Conservation (phyloP, 2,113 vertebrate genomes). For the Leucoraja erinaceus region DNA sequence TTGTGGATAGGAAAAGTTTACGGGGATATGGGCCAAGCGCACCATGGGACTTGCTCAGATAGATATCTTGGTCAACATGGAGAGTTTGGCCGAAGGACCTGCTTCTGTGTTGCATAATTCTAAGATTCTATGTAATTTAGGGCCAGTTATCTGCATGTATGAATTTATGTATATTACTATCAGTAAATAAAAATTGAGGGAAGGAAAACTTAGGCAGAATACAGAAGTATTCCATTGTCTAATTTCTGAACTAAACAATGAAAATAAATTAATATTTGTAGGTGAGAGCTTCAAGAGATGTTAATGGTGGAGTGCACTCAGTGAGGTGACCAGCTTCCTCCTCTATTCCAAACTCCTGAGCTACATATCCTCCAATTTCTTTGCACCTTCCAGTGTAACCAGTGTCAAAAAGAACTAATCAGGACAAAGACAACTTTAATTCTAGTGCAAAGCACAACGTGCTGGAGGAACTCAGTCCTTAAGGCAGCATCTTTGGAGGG, state of each 20-base stretch:
- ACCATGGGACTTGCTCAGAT: too few species aligned
- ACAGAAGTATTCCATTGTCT: not conserved
- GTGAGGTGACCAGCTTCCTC: not conserved
- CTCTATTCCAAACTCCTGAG: not conserved
- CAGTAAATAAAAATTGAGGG: not conserved
- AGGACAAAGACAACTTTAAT: not conserved
- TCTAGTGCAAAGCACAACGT: not conserved
- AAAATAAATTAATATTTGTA: not conserved
- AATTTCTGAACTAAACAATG: not conserved
- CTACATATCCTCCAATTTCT: not conserved
- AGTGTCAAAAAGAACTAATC: not conserved
- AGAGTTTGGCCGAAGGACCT: too few species aligned
- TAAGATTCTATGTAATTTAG: too few species aligned
- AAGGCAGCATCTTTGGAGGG: too few species aligned
- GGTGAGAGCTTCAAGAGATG: not conserved
- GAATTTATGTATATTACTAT: not conserved
- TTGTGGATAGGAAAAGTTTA: too few species aligned
- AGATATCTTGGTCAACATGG: too few species aligned
- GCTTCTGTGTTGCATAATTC: too few species aligned
- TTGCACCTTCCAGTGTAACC: not conserved
- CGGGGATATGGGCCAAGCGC: too few species aligned
- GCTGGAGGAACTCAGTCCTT: too few species aligned
- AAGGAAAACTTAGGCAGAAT: not conserved
- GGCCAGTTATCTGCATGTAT: not conserved
- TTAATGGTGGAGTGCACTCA: not conserved